Base-by-base conservation (phyloP, 2,797 vertebrate genomes). In the Scolopax rusticola region DNA sequence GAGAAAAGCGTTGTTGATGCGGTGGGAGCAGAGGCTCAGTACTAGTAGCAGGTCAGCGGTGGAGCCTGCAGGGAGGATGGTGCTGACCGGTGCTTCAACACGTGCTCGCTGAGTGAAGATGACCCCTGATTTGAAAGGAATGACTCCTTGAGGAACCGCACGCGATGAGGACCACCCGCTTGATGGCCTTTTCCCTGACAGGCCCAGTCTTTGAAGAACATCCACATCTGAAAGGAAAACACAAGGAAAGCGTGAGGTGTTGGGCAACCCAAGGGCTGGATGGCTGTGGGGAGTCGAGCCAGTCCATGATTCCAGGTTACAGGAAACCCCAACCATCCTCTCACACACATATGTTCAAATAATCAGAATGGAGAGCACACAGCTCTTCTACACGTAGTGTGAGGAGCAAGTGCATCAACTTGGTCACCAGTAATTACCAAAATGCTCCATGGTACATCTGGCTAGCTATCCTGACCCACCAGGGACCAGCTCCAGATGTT, bases 1-100 rank as follows among this genome's bases (percentile, higher is more conserved):
- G 88, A 99, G 98, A 82, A 99, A 99, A 74, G 99, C 99, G 16
- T 98, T 98, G 98, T 99, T 99, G 97, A 99, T 95, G n/a, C 99
- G 99, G 89, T 99, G 99, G 41, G 99, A 99, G 70, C 99, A 99
- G 50, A 99, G 94, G 95, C 99, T 99, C 97, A 99, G 97, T 96
- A 99, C 98, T 65, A 99, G 93, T 4, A 99, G 98, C 94, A 99
- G 97, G 75, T 99, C 97, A 4, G 98, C 92, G 97, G 97, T 98
- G 93, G 98, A 98, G 83, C 98, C 59, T 1, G 98, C 12, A 0
- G 99, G 99, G 36, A 99, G 65, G 54, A 99, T 90, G 0, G 98
- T 21, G 43, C 87, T 97, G 73, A 99, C 88, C 1, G 99, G 99
- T 5, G 97, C 98, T 95, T 99, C 99, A 1, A 99, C 78, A 8